Base-by-base conservation (phyloP, 2,888 invertebrate species). In the Melipona beecheii region DNA sequence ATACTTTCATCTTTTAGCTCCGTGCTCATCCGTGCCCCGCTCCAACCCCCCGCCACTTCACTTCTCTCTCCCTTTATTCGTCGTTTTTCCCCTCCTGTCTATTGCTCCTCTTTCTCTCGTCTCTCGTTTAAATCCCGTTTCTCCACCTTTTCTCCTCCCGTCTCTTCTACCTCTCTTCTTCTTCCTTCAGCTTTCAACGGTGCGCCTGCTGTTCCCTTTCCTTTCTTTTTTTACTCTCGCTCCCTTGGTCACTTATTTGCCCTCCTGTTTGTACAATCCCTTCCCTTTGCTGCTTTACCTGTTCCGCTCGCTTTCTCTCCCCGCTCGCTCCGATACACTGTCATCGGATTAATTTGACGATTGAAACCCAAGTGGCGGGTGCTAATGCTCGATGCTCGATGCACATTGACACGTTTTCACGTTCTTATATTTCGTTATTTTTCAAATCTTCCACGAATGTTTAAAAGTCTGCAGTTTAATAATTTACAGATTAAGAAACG, bases 1-100 rank as follows among this genome's bases (percentile, higher is more conserved):
- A 27, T 49, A 72, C 81, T 89, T 87, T 86, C 87, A 89, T 87
- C 87, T 86, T 89, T 87, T 84, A 88, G 84, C 68, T 74, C 68
- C 79, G 71, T 80, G 76, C 80, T 79, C 78, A 85, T 78, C 83
- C 78, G 70, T 65, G n/a, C 36, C 62, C 75, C n/a, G 64, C 66
- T 58, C 56, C 62, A 52, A 19, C 64, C 65, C 84, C 43, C 80
- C 36, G 31, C 70, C 75, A 68, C 74, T 50, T 19, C 66, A n/a
- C 69, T 19, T 64, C 74, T n/a, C 49, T 54, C 24, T 21, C 52
- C 21, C 19, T 36, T n/a, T 15, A 17, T 36, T 50, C 27, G 50
- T 60, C 65, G 27, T 4, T 31, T 36, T 43, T 21, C 17, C 17
- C 19, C 58, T 43, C 43, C 60, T 49, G n/a, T 36, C 50, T 60